These are phyloP conservation scores for Anagrus nilaparvatae DNA, from an alignment of 1,140 invertebrate species.

Conservation along the genomic window DNA sequence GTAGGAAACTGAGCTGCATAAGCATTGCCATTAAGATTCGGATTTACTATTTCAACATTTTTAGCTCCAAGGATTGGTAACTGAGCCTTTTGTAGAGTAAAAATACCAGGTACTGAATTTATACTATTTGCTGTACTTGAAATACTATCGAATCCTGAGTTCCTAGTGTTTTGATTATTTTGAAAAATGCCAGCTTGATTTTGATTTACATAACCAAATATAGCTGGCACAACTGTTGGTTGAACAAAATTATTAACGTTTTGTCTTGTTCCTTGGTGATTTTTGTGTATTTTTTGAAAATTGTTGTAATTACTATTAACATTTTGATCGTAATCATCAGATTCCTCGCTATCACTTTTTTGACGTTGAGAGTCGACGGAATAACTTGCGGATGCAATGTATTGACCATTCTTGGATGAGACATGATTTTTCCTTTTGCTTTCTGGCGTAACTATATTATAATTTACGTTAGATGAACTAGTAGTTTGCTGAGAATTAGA, in stretches of 20 bases:
- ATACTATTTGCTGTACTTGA: slow-evolving; percentile 28
- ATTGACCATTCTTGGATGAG: slow-evolving; percentile 10
- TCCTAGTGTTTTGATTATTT: slow-evolving; percentile 25
- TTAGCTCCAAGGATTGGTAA: slow-evolving; percentile 30
- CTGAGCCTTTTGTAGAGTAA: slow-evolving; percentile 24
- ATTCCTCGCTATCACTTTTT: not conserved
- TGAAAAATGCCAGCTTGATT: slow-evolving; percentile 23
- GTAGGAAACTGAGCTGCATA: slow-evolving; percentile 27
- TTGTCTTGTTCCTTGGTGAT: slow-evolving; percentile 17
- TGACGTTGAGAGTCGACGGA: slow-evolving; percentile 20
- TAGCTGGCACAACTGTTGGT: slow-evolving; percentile 26
- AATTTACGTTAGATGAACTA: no score
- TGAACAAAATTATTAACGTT: slow-evolving; percentile 26
- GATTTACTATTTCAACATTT: slow-evolving; percentile 37
- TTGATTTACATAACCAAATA: slow-evolving; percentile 23
- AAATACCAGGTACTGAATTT: slow-evolving; percentile 21
- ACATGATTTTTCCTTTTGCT: not conserved
- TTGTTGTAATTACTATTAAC: slow-evolving; percentile 8
- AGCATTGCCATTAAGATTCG: slow-evolving; percentile 31
- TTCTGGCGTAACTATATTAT: not conserved
- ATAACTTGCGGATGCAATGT: slow-evolving; percentile 24
- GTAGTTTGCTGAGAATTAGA: no score
- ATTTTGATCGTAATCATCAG: not conserved
- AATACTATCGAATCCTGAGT: slow-evolving; percentile 20
- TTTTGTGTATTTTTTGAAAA: slow-evolving; percentile 5